phyloP scores from a whole-genome alignment of 2,797 vertebrate species.

The Malacoctenus gilli region DNA sequence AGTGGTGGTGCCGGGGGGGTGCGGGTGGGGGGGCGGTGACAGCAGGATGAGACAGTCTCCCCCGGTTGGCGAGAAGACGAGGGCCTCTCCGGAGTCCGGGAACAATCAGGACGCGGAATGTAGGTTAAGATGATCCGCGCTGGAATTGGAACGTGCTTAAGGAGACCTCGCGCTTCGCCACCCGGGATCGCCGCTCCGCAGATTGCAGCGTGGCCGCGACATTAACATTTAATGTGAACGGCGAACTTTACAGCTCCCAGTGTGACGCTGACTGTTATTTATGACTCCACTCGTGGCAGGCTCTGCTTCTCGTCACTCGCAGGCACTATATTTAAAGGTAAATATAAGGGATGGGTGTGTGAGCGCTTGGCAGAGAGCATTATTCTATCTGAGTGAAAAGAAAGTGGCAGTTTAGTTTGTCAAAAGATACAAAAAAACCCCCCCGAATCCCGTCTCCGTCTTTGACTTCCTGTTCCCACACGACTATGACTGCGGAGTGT shows the following conservation, averaged over 20 bases:
- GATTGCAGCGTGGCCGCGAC: constrained; percentile 4
- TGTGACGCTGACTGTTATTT: constrained; percentile 24
- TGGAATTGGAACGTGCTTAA: constrained; percentile 4
- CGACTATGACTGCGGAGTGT: neutral
- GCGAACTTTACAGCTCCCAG: constrained; percentile 25
- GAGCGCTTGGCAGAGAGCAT: too few relatives aligned
- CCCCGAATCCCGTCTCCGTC: too few relatives aligned
- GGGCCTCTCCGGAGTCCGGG: constrained; percentile 14
- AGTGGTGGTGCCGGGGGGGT: too few relatives aligned
- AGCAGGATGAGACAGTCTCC: too few relatives aligned
- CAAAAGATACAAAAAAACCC: neutral
- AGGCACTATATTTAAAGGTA: neutral
- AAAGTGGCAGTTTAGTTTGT: neutral
- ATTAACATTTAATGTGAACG: constrained; percentile 43
- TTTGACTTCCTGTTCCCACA: neutral
- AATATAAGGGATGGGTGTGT: neutral
- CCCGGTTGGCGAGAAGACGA: too few relatives aligned
- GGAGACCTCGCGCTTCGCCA: neutral
- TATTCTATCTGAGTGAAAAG: neutral
- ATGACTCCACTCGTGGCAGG: neutral
- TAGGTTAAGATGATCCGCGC: neutral
- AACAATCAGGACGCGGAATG: neutral
- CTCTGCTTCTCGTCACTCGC: neutral
- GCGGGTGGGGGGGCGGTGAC: too few relatives aligned
- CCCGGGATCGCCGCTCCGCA: constrained; percentile 2